Conservation (phyloP, 2,113 vertebrate species). For the Myiopsitta monachus region DNA sequence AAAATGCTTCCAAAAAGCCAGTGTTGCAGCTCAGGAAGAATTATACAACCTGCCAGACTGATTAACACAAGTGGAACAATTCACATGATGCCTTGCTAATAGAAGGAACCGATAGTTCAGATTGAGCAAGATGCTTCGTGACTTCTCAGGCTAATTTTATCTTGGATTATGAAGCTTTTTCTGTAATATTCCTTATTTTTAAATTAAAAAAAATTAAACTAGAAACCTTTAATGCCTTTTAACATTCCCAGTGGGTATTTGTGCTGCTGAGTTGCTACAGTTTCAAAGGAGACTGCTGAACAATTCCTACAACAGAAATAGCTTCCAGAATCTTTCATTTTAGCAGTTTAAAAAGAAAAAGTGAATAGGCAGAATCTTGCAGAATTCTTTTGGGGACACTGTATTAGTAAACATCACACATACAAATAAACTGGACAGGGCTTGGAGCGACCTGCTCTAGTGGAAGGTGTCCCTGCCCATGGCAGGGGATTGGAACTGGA, state of each 20-base stretch:
- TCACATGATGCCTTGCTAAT: not conserved
- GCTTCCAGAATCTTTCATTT: not conserved
- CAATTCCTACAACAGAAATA: not conserved
- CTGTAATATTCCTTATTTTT: not conserved
- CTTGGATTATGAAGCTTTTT: not conserved
- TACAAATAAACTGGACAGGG: not conserved
- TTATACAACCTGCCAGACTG: not conserved
- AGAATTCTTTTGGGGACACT: not conserved
- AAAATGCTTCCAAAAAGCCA: not conserved
- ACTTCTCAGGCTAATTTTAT: not conserved
- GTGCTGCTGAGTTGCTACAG: not conserved
- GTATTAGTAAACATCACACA: no score
- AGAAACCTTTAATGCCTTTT: not conserved
- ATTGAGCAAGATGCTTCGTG: not conserved
- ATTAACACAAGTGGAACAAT: not conserved
- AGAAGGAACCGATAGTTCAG: not conserved
- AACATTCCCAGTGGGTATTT: not conserved
- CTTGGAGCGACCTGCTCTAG: not conserved
- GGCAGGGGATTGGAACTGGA: not conserved
- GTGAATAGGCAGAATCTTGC: not conserved
- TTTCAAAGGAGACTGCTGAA: not conserved
- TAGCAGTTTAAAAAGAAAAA: not conserved
- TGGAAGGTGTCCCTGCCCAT: not conserved
- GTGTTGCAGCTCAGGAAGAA: not conserved
- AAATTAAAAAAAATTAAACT: not conserved